Base-by-base conservation (phyloP, 2,797 vertebrate genomes). In the Acrossocheilus fasciatus region DNA sequence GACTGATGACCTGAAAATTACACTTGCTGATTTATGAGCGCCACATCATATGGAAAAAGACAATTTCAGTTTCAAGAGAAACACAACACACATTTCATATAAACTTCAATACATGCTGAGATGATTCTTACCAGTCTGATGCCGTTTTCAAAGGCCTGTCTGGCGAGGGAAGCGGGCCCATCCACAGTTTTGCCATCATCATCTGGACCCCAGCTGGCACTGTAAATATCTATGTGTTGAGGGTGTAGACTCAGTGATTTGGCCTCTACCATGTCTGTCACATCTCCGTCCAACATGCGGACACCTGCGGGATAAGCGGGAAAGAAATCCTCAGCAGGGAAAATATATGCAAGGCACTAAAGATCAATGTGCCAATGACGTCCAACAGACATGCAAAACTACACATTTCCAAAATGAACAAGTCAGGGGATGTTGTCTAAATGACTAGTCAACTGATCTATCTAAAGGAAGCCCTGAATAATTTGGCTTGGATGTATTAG, bases 231-330 rank as follows among this genome's bases (percentile, higher is more conserved):
- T 17, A 99, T 98, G 87, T 99, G 97, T 88, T 99, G 98, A 0
- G 98, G 98, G 74, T 99, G 97, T 30, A 99, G 96, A 89, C 98
- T 98, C 43, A 99, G 94, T 11, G 98, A 99, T 89, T 98, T 98
- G 2, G 98, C 98, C 92, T 99, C 98, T 47, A 99, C 98, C 98
- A 99, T 99, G 91, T 99, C 98, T 0, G 98, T 99, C 83, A 99
- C 98, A 26, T 99, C 98, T 84, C 98, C 98, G 0, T 99, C 98
- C 93, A 99, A 94, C 98, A 99, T 99, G 10, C 98, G 95, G 52
- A 99, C 98, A 81, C 98, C 98, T 99, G 92, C 20, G 77, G 81
- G 0, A 68, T 18, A 79, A 83, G 54, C 20, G 41, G 52, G 1
- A 52, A 64, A 57, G 39, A 6, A 30, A 76, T 47, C 2, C 43